phyloP scores from a whole-genome alignment of 2,888 invertebrate genomes.

The Luffia ferchaultella region DNA sequence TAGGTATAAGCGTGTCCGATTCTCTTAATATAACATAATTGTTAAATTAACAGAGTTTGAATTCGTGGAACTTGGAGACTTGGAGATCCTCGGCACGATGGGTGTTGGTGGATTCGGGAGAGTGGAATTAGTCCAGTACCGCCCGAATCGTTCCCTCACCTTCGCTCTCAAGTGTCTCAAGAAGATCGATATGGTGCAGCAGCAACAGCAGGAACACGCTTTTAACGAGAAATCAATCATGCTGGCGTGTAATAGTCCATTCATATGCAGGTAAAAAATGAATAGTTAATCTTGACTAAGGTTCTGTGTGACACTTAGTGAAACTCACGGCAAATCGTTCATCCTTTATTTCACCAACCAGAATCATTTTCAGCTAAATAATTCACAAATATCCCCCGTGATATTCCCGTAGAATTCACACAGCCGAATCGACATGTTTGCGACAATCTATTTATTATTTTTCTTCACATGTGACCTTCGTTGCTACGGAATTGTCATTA shows the following conservation, averaged over 20 bases:
- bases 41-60: conserved; percentile 72
- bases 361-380: not conserved
- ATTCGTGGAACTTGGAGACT: conserved; percentile 76
- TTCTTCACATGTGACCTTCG: no score
- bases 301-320: not conserved
- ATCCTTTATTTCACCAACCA: not conserved
- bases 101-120: conserved; percentile 94
- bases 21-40: no score
- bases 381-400: not conserved
- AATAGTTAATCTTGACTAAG: not conserved
- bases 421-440: no score
- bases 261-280: conserved; percentile 74
- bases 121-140: conserved; percentile 79
- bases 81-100: conserved; percentile 84
- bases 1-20: no score
- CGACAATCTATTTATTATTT: no score
- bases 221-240: conserved; percentile 88
- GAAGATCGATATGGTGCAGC: conserved; percentile 88
- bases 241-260: conserved; percentile 80
- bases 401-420: no score
- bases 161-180: conserved; percentile 91
- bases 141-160: conserved; percentile 57
- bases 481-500: no score
- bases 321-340: not conserved
- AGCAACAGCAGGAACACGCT: conserved; percentile 89